Percentiles rank a stretch among this genome's conserved stretches.
These are phyloP conservation scores for Zaprionus capensis DNA, from an alignment of 1,140 invertebrate species.

Conservation along the genomic window DNA sequence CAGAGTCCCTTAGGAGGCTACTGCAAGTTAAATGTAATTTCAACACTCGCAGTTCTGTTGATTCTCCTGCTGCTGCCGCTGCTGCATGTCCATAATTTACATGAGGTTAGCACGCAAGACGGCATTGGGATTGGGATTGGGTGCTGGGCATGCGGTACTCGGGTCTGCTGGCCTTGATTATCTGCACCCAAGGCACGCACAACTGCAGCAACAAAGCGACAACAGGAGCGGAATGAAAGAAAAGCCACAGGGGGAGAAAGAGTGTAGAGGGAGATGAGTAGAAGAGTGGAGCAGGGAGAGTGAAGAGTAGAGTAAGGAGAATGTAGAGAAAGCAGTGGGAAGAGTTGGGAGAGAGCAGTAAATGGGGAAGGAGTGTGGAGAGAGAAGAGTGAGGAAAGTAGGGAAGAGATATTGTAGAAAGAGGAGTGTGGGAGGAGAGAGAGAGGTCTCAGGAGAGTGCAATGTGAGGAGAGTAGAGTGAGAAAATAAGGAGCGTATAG, in stretches of 20 bases:
- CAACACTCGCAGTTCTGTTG: slow-evolving; percentile 77
- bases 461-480: too few species aligned
- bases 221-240: slow-evolving; percentile 41
- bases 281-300: too few species aligned
- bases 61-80: slow-evolving; percentile 35
- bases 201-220: slow-evolving; percentile 22
- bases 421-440: too few species aligned
- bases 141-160: neutral
- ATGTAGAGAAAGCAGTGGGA: too few species aligned
- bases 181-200: slow-evolving; percentile 70
- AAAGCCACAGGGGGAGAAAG: slow-evolving; percentile 53
- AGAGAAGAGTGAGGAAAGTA: too few species aligned
- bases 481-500: too few species aligned
- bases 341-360: too few species aligned
- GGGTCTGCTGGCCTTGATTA: slow-evolving; percentile 70
- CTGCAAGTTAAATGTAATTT: slow-evolving; percentile 81
- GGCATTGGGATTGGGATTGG: slow-evolving; percentile 20
- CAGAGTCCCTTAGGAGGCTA: slow-evolving; percentile 9
- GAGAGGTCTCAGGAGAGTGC: too few species aligned
- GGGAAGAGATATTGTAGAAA: too few species aligned
- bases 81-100: slow-evolving; percentile 73
- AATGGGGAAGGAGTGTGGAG: too few species aligned
- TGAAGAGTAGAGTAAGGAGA: too few species aligned
- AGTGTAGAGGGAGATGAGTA: neutral
- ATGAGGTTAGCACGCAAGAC: slow-evolving; percentile 78